Evolutionary conservation across 2,113 vertebrate genomes (phyloP).

Genomic region (Bos indicus): DNA sequence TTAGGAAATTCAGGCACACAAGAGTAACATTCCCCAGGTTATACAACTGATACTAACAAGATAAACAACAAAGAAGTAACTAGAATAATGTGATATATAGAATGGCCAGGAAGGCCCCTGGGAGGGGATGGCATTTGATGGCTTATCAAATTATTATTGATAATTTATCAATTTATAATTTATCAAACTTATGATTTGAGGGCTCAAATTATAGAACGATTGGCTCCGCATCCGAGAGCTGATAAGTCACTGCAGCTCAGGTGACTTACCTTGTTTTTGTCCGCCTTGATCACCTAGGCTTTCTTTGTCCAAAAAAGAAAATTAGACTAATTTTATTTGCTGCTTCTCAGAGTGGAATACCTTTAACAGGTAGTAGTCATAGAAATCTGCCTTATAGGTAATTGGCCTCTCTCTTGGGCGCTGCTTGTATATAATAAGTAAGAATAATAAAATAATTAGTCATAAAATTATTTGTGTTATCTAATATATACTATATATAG

Average conservation of each 20-base stretch:
- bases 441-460: constrained; percentile 26
- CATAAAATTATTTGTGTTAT: background rate
- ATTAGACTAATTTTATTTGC: constrained; percentile 1
- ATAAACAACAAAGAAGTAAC: background rate
- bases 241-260: background rate
- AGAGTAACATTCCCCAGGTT: background rate
- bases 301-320: background rate
- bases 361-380: background rate
- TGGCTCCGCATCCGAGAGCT: background rate
- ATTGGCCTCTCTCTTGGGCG: background rate
- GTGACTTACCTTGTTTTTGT: background rate
- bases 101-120: background rate
- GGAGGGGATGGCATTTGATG: background rate
- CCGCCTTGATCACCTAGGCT: background rate
- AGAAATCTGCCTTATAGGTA: background rate
- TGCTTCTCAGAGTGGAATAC: background rate
- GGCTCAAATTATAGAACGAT: background rate
- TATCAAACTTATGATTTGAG: background rate
- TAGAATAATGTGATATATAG: background rate
- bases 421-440: background rate
- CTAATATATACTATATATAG: background rate
- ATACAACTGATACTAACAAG: background rate
- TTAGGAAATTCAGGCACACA: background rate
- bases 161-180: background rate
- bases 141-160: background rate